Percentiles rank a stretch among this genome's conserved stretches.
Evolutionary conservation across 2,888 invertebrate genomes (phyloP).

Genomic region (Diloba caeruleocephala): DNA sequence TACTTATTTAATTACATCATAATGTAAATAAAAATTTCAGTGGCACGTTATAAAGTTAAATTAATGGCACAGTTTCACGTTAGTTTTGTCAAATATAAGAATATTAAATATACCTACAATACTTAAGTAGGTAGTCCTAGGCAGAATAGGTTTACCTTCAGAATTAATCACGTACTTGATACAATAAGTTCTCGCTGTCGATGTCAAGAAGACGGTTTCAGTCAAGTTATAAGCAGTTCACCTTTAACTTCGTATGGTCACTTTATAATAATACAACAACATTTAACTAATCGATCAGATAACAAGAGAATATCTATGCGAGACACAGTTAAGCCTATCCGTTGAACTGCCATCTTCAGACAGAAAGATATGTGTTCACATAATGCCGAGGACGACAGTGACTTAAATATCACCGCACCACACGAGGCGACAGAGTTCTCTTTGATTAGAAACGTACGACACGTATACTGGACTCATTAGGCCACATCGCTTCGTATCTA

Average conservation of each 20-base stretch:
- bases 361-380: conserved; percentile 79
- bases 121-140: conserved; percentile 69
- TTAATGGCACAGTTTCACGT: conserved; percentile 89
- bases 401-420: conserved; percentile 36
- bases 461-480: conserved; percentile 74
- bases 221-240: conserved; percentile 59
- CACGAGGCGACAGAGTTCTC: conserved; percentile 34
- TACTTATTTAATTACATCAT: conserved; percentile 79
- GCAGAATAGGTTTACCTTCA: conserved; percentile 68
- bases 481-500: conserved; percentile 80
- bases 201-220: conserved; percentile 46
- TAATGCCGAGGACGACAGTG: conserved; percentile 60
- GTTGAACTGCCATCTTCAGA: conserved; percentile 63
- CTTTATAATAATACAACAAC: conserved; percentile 61
- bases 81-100: conserved; percentile 85
- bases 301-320: conserved; percentile 59
- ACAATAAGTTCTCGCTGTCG: conserved; percentile 49
- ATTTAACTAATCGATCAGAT: conserved; percentile 64
- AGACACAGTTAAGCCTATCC: conserved; percentile 56
- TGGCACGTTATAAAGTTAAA: conserved; percentile 87
- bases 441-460: conserved; percentile 58
- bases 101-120: conserved; percentile 76
- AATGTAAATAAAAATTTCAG: conserved; percentile 81
- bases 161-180: conserved; percentile 46
- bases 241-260: conserved; percentile 61